phyloP scores from a whole-genome alignment of 2,797 vertebrate species.

The Carduelis carduelis region DNA sequence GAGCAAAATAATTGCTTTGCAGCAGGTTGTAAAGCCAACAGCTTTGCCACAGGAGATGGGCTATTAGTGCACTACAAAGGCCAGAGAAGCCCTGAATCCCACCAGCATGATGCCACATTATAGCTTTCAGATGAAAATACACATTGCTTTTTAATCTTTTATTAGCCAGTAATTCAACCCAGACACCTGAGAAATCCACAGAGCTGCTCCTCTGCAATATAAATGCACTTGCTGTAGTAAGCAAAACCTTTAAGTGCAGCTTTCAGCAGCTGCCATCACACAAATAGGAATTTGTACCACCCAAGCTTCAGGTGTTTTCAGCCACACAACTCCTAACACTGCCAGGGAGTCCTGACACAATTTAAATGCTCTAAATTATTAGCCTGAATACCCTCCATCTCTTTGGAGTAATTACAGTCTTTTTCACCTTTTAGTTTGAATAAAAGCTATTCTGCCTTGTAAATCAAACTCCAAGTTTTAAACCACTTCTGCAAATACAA shows the following conservation, averaged over 20 bases:
- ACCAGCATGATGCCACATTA: not conserved
- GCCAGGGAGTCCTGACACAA: not conserved
- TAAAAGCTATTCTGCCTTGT: not conserved
- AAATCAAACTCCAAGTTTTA: not conserved
- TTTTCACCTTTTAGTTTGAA: not conserved
- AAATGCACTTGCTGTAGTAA: not conserved
- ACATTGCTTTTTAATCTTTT: slow-evolving; percentile 27
- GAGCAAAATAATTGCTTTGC: not conserved
- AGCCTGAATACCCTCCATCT: not conserved
- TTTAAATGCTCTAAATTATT: not conserved
- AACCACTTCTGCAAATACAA: not conserved
- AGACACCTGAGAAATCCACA: slow-evolving; percentile 17
- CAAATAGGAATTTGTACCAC: not conserved
- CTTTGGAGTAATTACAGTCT: not conserved
- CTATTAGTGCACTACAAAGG: not conserved
- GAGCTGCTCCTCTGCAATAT: not conserved
- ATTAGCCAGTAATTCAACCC: slow-evolving; percentile 9
- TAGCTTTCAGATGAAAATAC: not conserved
- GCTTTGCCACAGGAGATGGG: not conserved
- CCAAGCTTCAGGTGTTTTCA: not conserved
- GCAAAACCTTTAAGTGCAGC: not conserved
- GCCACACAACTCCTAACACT: not conserved
- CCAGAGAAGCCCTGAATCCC: not conserved
- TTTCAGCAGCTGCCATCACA: not conserved
- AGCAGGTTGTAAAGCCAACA: not conserved